phyloP scores from a whole-genome alignment of 2,113 vertebrate genomes.

The Solea solea region DNA sequence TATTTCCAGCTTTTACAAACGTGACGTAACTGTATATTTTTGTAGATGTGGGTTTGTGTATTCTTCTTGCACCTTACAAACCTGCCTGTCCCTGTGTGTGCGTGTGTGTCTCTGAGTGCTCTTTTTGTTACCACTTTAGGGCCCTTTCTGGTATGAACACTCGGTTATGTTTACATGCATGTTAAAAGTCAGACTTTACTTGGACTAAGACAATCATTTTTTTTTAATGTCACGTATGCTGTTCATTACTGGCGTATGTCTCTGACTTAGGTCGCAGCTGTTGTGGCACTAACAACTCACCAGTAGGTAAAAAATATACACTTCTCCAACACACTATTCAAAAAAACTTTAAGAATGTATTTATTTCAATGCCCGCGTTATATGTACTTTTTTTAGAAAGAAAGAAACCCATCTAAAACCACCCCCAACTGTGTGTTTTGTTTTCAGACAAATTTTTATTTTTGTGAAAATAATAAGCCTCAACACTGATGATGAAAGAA shows the following conservation, averaged over 20 bases:
- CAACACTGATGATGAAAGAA: conserved; percentile 12
- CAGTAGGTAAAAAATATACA: conserved; percentile 49
- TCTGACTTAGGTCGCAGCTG: conserved; percentile 5
- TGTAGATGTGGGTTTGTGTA: conserved; percentile 2
- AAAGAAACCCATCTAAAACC: conserved; percentile 8
- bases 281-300: conserved; percentile 42
- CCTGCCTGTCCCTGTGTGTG: not conserved
- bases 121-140: not conserved
- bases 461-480: conserved; percentile 12
- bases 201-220: too few relatives aligned
- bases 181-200: too few relatives aligned
- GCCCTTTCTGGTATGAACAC: too few relatives aligned
- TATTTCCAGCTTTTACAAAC: conserved; percentile 28
- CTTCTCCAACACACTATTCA: conserved; percentile 43
- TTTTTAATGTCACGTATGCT: too few relatives aligned
- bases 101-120: conserved; percentile 5
- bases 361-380: conserved; percentile 41
- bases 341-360: conserved; percentile 42
- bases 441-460: not conserved
- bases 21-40: conserved; percentile 14
- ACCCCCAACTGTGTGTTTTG: not conserved
- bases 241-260: too few relatives aligned
- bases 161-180: too few relatives aligned
- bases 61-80: not conserved
- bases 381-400: conserved; percentile 9